phyloP scores from a whole-genome alignment of 1,140 invertebrate species.

The Drosophila pseudoobscura region DNA sequence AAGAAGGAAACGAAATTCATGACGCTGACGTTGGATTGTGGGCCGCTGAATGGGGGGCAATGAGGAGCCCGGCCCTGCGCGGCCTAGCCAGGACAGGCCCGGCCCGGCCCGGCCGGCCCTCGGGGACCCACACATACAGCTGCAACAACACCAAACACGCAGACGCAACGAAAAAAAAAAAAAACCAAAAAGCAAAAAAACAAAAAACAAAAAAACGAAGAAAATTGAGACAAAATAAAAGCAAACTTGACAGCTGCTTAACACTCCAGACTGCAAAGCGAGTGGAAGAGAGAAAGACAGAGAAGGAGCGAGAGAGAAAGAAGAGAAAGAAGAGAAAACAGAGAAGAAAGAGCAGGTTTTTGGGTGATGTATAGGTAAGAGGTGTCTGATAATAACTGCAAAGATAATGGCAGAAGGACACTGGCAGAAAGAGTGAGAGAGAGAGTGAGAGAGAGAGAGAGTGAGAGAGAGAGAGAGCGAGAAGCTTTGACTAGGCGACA shows the following conservation, averaged over 20 bases:
- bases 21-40: too few species aligned
- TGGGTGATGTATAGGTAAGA: slow-evolving; percentile 18
- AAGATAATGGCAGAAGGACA: slow-evolving; percentile 36
- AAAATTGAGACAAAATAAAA: slow-evolving; percentile 20
- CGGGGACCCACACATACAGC: slow-evolving; percentile 9
- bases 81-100: slow-evolving; percentile 28
- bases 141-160: slow-evolving; percentile 37
- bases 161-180: slow-evolving; percentile 31
- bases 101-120: slow-evolving; percentile 13
- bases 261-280: slow-evolving; percentile 26
- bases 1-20: slow-evolving; percentile 54
- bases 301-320: not conserved
- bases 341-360: slow-evolving; percentile 1
- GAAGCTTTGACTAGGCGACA: slow-evolving; percentile 37
- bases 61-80: slow-evolving; percentile 38
- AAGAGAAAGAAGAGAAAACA: not conserved
- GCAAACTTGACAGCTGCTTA: slow-evolving; percentile 44
- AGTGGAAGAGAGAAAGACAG: not conserved
- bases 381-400: slow-evolving; percentile 51
- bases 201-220: slow-evolving; percentile 9
- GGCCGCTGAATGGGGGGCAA: slow-evolving; percentile 11
- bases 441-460: too few species aligned
- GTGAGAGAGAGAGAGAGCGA: not conserved
- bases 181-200: slow-evolving; percentile 15
- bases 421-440: too few species aligned